Evolutionary conservation across 2,113 vertebrate genomes (phyloP).

Genomic region (Pygoscelis antarcticus): DNA sequence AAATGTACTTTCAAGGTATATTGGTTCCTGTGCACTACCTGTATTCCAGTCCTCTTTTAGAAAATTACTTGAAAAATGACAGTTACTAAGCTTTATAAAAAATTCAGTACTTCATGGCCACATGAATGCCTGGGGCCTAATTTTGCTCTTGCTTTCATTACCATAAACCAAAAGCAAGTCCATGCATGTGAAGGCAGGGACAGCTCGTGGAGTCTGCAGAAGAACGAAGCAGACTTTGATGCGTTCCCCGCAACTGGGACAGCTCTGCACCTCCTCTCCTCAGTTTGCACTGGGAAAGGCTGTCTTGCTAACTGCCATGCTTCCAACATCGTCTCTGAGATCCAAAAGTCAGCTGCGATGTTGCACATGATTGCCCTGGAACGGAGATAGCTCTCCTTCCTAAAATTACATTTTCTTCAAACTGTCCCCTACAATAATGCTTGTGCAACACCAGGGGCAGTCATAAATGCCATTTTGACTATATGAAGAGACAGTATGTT

Average conservation of each 20-base stretch:
- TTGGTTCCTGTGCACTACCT: background rate
- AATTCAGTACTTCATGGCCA: background rate
- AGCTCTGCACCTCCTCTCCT: background rate
- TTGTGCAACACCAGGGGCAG: background rate
- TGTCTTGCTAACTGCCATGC: too few relatives aligned
- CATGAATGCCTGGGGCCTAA: background rate
- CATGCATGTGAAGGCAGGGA: background rate
- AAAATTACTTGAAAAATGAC: conserved; percentile 10
- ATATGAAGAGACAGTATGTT: background rate
- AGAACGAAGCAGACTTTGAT: background rate
- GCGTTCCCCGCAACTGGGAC: rapidly evolving
- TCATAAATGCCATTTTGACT: background rate
- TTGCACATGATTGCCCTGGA: rapidly evolving
- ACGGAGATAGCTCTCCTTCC: rapidly evolving
- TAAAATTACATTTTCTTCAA: background rate
- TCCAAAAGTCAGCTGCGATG: background rate
- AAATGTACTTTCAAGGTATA: background rate
- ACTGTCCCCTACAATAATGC: too few relatives aligned
- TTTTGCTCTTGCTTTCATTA: background rate
- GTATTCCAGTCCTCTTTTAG: background rate
- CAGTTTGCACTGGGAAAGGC: rapidly evolving
- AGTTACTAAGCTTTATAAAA: background rate
- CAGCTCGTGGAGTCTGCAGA: background rate
- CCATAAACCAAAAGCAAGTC: background rate
- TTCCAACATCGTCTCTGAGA: background rate